Base-by-base conservation (phyloP, 2,113 vertebrate species). In the Seriola rivoliana region DNA sequence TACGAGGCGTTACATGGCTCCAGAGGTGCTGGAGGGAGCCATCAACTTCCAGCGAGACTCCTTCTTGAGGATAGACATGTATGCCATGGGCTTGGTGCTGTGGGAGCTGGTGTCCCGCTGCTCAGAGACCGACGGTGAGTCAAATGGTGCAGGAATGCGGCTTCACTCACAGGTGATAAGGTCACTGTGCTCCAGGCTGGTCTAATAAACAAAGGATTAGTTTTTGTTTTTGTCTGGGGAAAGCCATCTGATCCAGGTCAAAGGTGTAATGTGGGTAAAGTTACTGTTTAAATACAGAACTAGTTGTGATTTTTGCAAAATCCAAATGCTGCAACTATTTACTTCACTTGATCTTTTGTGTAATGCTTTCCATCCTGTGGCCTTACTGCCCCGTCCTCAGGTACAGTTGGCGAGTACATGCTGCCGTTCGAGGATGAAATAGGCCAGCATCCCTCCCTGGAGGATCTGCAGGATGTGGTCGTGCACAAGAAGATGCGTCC, bases 401-500 rank as follows among this genome's bases (percentile, higher is more conserved):
- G 97, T 91, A 96, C 97, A 2, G 95, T 98, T 67, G 96, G 97
- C 4, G 98, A 99, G 92, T 99, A 97, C 91, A 97, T 97, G 96
- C 94, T 99, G 90, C 98, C 98, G 8, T 99, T 99, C 78, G 98
- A 99, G 92, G 98, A 99, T 62, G 98, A 99, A 92, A 96, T 98
- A 60, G 98, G 98, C 66, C 98, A 98, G 91, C 98, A 99, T 92
- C 98, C 98, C 59, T 97, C 98, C 75, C 96, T 99, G 42, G 98
- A 99, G 95, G 98, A 99, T 90, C 97, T 99, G 95, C 98, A 99
- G 95, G 98, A 99, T 63, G 97, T 97, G 23, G 98, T 99, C 55
- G 98, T 99, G 74, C 98, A 99, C 92, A 99, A 99, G 95, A 99
- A 99, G 95, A 97, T 98, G 96, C 97, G 98, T 87, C 98, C 98